Base-by-base conservation (phyloP, 1,140 invertebrate genomes). In the Anastrepha obliqua region DNA sequence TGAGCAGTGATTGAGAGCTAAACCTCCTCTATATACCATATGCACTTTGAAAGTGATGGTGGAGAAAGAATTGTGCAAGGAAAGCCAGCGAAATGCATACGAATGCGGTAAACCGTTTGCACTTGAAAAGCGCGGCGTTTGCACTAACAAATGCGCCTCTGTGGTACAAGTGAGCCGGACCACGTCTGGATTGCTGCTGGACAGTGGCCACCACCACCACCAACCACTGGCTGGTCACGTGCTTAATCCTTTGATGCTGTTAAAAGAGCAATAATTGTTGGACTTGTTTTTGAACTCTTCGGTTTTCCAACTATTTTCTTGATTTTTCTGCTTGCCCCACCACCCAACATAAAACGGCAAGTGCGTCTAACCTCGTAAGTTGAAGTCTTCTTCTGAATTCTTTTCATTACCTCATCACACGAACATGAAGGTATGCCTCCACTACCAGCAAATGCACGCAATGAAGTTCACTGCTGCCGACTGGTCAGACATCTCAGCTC, bases 231-330 rank as follows among this genome's bases (percentile, higher is more conserved):
- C 74, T 29, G 47, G 74, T 17, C 74, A 81, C 74, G 74, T 81
- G 74, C 51, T 81, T 81, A 81, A 81, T 17, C 47, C 74, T 81
- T 81, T 81, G 47, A 81, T 81, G 74, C 47, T 55, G 47, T 51
- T 11, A 81, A 81, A 81, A 55, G 74, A 51, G 74, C 74, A 81
- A 81, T 81, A 81, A 81, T 81, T 81, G 74, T 55, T 81, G 9
- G 17, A 13, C 60, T 17, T 62, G 0, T 17, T 62, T 62, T 17
- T 15, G 4, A 15, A 62, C 60, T 15, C n/a, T 62, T 62, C 6
- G 4, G 9, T 62, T 15, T 13, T 0, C 60, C 1, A 62, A 62
- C 60, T 62, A 62, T 62, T 9, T 17, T 13, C 15, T 15, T n/a
- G 8, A 5, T 62, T n/a, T 62, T 13, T 13, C 60, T 17, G 13